Evolutionary conservation across 2,888 invertebrate species (phyloP).

Genomic region (Tuta absoluta): DNA sequence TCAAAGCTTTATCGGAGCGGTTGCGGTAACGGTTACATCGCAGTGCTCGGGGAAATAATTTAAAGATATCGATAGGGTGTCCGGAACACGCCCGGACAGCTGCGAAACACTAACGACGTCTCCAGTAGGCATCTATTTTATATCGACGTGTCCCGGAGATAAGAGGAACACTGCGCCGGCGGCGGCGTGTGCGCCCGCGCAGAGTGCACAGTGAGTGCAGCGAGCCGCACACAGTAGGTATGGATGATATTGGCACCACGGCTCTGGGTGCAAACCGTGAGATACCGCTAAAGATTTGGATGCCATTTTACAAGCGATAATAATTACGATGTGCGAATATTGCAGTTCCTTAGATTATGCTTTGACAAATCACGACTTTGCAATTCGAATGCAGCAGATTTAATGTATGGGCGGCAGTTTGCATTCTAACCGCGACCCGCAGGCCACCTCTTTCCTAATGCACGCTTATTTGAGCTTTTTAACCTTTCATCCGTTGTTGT

Average conservation of each 20-base stretch:
- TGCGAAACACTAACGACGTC: slow-evolving; percentile 33
- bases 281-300: slow-evolving; percentile 67
- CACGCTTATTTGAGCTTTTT: slow-evolving; percentile 81
- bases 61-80: slow-evolving; percentile 67
- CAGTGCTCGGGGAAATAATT: slow-evolving; percentile 69
- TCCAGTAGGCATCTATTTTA: slow-evolving; percentile 35
- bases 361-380: slow-evolving; percentile 82
- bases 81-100: slow-evolving; percentile 48
- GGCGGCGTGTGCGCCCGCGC: slow-evolving; percentile 4
- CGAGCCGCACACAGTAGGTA: slow-evolving; percentile 16
- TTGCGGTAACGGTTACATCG: slow-evolving; percentile 69
- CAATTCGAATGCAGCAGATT: slow-evolving; percentile 80
- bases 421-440: slow-evolving; percentile 80
- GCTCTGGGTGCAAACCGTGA: slow-evolving; percentile 51
- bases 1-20: slow-evolving; percentile 73
- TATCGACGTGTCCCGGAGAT: slow-evolving; percentile 26
- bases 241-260: slow-evolving; percentile 31
- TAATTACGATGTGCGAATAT: slow-evolving; percentile 82
- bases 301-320: slow-evolving; percentile 78
- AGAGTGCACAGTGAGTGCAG: background rate
- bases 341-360: slow-evolving; percentile 80
- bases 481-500: slow-evolving; percentile 78
- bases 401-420: slow-evolving; percentile 82
- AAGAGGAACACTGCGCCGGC: slow-evolving; percentile 19
- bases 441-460: slow-evolving; percentile 81